Conservation (phyloP, 2,113 vertebrate genomes). For the Cavia aperea region DNA sequence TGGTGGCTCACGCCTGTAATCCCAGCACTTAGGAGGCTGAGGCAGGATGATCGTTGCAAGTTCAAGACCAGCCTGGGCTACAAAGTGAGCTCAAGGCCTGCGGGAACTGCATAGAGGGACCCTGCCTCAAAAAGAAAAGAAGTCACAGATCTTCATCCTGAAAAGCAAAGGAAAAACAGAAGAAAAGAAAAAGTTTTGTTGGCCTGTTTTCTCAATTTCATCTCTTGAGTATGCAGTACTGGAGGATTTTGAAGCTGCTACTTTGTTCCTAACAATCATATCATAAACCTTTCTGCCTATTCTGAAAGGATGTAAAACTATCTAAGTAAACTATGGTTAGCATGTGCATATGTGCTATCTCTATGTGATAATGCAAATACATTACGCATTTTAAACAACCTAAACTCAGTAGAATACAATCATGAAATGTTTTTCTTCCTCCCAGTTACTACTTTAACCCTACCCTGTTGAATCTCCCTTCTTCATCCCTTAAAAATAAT, state of each 20-base stretch:
- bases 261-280: slow-evolving; percentile 8
- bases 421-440: background rate
- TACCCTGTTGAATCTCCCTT: background rate
- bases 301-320: slow-evolving; percentile 1
- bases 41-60: no score
- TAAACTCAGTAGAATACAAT: background rate
- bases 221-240: background rate
- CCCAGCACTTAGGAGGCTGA: no score
- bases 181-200: background rate
- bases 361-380: background rate
- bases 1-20: no score
- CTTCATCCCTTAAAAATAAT: background rate
- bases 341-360: background rate
- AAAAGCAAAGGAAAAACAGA: slow-evolving; percentile 4
- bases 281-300: background rate
- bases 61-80: no score
- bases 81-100: no score
- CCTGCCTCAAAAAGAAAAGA: no score
- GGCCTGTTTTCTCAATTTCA: background rate
- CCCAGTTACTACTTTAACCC: background rate
- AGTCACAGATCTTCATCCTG: background rate
- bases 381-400: background rate
- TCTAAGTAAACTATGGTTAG: background rate
- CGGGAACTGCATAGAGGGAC: no score
- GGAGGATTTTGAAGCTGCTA: background rate